phyloP scores from a whole-genome alignment of 2,888 invertebrate genomes.

The Eulithis prunata region DNA sequence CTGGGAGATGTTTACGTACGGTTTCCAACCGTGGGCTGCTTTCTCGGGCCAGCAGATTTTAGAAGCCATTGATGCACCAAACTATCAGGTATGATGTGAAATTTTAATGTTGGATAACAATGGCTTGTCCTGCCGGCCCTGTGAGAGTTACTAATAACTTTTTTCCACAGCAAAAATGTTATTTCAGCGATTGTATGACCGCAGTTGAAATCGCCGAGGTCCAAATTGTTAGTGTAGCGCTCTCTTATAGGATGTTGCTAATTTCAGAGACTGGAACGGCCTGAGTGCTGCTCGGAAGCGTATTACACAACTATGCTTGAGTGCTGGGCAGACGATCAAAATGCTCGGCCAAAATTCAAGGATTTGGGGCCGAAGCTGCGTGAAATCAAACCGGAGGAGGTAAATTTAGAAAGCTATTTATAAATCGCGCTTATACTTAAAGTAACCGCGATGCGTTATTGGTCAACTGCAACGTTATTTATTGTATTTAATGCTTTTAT shows the following conservation, averaged over 20 bases:
- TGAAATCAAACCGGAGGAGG: slow-evolving; percentile 95
- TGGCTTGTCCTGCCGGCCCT: not conserved
- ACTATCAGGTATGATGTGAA: slow-evolving; percentile 85
- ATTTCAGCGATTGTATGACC: too few relatives aligned
- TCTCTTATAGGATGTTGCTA: not conserved
- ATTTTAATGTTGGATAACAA: too few relatives aligned
- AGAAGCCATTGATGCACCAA: slow-evolving; percentile 97
- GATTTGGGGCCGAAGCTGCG: slow-evolving; percentile 92
- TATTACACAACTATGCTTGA: slow-evolving; percentile 96
- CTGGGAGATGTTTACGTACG: slow-evolving; percentile 99
- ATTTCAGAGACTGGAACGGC: slow-evolving; percentile 92
- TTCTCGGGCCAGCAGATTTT: slow-evolving; percentile 97
- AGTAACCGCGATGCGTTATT: not conserved
- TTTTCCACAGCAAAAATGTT: too few relatives aligned
- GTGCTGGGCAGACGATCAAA: slow-evolving; percentile 98
- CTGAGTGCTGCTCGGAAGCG: slow-evolving; percentile 97
- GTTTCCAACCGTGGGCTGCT: slow-evolving; percentile 99
- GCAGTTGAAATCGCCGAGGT: too few relatives aligned
- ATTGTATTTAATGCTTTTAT: not conserved
- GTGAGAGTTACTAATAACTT: too few relatives aligned
- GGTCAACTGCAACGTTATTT: not conserved
- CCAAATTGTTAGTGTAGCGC: too few relatives aligned
- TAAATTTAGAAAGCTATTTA: slow-evolving; percentile 37
- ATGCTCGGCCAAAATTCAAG: slow-evolving; percentile 94
- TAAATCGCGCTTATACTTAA: not conserved